Base-by-base conservation (phyloP, 2,113 vertebrate species). In the Chaenocephalus aceratus region DNA sequence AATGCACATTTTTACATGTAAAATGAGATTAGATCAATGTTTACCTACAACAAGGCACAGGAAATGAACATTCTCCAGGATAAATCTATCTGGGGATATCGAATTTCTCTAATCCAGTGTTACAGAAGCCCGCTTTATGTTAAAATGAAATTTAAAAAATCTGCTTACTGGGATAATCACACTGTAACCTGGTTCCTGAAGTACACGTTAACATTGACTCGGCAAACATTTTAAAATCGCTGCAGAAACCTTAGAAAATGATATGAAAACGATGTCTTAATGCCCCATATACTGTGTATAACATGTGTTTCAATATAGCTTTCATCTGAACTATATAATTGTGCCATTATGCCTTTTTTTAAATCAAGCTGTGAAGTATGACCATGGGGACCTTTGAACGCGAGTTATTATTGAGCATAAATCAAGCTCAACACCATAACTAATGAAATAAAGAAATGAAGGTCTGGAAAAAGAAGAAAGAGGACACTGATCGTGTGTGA, bases 361-460 rank as follows among this genome's bases (percentile, higher is more conserved):
- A 6, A 41, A 72, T 72, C 72, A 15, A 54, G 36, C 4, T n/a
- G 48, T 66, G 49, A 77, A 1, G 23, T 16, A n/a, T 46, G 48
- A 76, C 57, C 48, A 26, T 13, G 52, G 8, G 14, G 12, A 71
- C 34, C 18, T 72, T 57, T 79, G 51, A 49, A 41, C 36, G 36
- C 36, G 7, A 48, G 34, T 56, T 34, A 36, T 79, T 56, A n/a
- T 12, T 23, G n/a, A 21, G 18, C 45, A 58, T 66, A 45, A 67
- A 78, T 87, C 74, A 75, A 63, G 15, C 56, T 10, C 2, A 74
- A 21, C 10, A 0, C 45, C 23, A 64, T 23, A 63, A 26, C 60
- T 54, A 71, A 75, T 67, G 45, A 73, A 81, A 60, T 54, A 16
- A 77, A 36, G 62, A 69, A 58, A 64, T 73, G 36, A 3, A 72